These are phyloP conservation scores for Lagorchestes hirsutus DNA, from an alignment of 2,797 vertebrate genomes.

Conservation along the genomic window DNA sequence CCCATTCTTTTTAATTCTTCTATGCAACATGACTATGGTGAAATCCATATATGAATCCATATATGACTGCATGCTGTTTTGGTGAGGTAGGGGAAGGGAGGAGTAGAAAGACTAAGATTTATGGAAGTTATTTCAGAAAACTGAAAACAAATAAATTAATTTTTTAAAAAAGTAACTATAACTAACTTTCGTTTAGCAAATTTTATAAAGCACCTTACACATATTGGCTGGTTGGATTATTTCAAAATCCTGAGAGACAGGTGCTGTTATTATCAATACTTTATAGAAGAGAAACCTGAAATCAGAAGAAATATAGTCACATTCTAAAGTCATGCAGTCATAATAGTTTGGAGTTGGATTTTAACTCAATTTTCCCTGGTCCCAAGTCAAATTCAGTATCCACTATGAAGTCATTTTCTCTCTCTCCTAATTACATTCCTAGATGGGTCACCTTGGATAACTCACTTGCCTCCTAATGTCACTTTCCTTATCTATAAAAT, in stretches of 20 bases:
- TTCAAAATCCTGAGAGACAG: not conserved
- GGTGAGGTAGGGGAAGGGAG: too few relatives aligned
- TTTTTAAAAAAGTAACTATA: not conserved
- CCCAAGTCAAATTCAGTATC: not conserved
- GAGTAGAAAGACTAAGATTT: too few relatives aligned
- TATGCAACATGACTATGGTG: too few relatives aligned
- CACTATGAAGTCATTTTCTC: not conserved
- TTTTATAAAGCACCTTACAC: not conserved
- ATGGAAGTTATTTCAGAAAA: too few relatives aligned
- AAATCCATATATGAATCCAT: too few relatives aligned
- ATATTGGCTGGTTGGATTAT: not conserved
- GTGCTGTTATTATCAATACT: not conserved
- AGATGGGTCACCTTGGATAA: not conserved
- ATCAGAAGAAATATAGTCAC: not conserved
- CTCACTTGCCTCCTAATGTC: not conserved
- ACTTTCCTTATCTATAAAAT: not conserved
- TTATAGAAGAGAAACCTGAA: not conserved
- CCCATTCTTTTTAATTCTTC: too few relatives aligned
- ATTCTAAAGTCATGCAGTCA: not conserved
- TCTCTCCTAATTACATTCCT: not conserved
- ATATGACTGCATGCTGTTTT: too few relatives aligned
- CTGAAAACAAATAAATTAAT: too few relatives aligned
- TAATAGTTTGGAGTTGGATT: not conserved
- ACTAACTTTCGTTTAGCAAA: not conserved
- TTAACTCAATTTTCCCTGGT: not conserved